Evolutionary conservation across 2,888 invertebrate species (phyloP).

Genomic region (Agrochola macilenta): DNA sequence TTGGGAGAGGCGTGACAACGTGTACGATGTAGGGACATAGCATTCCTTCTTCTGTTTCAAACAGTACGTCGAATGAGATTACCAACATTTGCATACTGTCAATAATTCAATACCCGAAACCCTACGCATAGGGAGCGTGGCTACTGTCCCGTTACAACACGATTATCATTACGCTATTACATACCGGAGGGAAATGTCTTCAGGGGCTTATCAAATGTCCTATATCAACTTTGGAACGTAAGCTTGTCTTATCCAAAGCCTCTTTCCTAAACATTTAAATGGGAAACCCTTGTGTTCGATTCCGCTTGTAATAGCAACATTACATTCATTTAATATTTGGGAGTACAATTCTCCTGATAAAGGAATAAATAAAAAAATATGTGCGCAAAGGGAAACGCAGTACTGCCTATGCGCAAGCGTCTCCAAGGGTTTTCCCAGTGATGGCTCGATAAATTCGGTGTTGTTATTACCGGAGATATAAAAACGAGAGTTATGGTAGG

Average conservation of each 20-base stretch:
- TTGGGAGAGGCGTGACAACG: too few relatives aligned
- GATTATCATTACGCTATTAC: constrained; percentile 77
- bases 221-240: constrained; percentile 65
- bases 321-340: constrained; percentile 42
- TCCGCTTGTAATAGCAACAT: constrained; percentile 36
- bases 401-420: constrained; percentile 64
- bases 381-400: constrained; percentile 43
- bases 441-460: constrained; percentile 74
- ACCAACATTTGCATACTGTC: constrained; percentile 81
- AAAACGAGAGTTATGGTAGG: constrained; percentile 71
- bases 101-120: constrained; percentile 70
- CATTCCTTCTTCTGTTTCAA: constrained; percentile 53
- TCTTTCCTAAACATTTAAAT: constrained; percentile 53
- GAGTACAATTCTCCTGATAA: constrained; percentile 29
- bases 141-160: constrained; percentile 76
- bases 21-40: constrained; percentile 31
- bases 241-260: constrained; percentile 61
- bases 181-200: constrained; percentile 70
- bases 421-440: constrained; percentile 68
- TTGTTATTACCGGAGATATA: constrained; percentile 72
- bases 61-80: constrained; percentile 70
- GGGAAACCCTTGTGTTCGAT: constrained; percentile 38
- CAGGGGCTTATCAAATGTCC: constrained; percentile 70
- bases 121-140: constrained; percentile 71
- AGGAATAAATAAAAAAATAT: constrained; percentile 48